phyloP scores from a whole-genome alignment of 2,797 vertebrate species.

The Todus mexicanus region DNA sequence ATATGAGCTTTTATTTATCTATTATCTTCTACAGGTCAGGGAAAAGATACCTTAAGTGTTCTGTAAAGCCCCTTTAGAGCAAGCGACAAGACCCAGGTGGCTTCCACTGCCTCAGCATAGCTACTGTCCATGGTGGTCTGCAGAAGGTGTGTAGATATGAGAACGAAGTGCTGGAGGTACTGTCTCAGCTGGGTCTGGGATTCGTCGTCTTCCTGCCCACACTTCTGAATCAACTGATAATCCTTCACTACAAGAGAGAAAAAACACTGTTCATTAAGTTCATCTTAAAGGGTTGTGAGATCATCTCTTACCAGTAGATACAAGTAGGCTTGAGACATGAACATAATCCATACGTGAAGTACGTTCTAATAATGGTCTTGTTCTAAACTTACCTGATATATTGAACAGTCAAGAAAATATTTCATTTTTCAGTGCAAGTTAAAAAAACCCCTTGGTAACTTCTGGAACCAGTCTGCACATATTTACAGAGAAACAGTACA shows the following conservation, averaged over 20 bases:
- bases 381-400: not conserved
- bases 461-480: not conserved
- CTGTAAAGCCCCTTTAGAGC: slow-evolving; percentile 95
- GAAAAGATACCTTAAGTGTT: slow-evolving; percentile 84
- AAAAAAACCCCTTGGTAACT: not conserved
- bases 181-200: slow-evolving; percentile 78
- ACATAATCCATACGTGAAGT: not conserved
- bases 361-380: not conserved
- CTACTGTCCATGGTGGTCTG: slow-evolving; percentile 83
- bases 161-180: slow-evolving; percentile 89
- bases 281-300: not conserved
- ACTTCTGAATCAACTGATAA: slow-evolving; percentile 89
- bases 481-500: not conserved
- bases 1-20: not conserved
- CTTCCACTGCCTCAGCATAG: slow-evolving; percentile 89
- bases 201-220: slow-evolving; percentile 67
- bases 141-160: slow-evolving; percentile 88
- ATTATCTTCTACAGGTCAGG: rapidly evolving
- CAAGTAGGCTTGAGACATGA: not conserved
- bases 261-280: not conserved
- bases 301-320: not conserved
- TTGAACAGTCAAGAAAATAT: not conserved
- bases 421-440: not conserved
- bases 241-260: slow-evolving; percentile 85
- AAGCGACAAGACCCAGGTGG: slow-evolving; percentile 93